phyloP scores from a whole-genome alignment of 2,888 invertebrate genomes.

The Micropterix aruncella region DNA sequence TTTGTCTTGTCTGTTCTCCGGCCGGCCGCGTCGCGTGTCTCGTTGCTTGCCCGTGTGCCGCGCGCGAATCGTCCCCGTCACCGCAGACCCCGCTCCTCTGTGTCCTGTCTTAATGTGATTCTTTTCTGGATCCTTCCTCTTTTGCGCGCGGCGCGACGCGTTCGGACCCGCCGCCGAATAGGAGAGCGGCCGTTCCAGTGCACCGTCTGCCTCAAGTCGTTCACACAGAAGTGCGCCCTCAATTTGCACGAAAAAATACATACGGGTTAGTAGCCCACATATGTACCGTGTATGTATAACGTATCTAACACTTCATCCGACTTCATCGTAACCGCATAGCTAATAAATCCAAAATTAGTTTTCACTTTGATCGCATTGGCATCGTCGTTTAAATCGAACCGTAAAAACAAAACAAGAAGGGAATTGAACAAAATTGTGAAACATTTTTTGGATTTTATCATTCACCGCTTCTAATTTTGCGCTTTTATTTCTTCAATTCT shows the following conservation, averaged over 20 bases:
- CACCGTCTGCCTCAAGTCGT: slow-evolving; percentile 47
- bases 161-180: slow-evolving; percentile 25
- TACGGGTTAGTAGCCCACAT: slow-evolving; percentile 47
- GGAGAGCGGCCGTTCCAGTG: slow-evolving; percentile 47
- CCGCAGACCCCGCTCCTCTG: no score
- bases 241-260: slow-evolving; percentile 48
- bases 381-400: no score
- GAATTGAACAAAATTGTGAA: no score
- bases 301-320: not conserved
- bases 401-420: no score
- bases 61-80: not conserved
- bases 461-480: no score
- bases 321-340: not conserved
- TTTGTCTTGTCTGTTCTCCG: slow-evolving; percentile 32
- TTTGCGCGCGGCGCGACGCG: slow-evolving; percentile 19
- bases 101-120: slow-evolving; percentile 2
- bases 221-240: slow-evolving; percentile 48
- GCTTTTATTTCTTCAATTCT: no score
- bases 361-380: no score
- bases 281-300: slow-evolving; percentile 19
- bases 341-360: not conserved
- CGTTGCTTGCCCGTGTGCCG: not conserved
- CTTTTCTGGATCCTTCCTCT: slow-evolving; percentile 4
- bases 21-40: not conserved
- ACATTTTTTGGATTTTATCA: no score